A percentile compares a stretch with the other conserved stretches of the same genome.
Evolutionary conservation across 2,113 vertebrate genomes (phyloP).

Genomic region (Antechinus flavipes): DNA sequence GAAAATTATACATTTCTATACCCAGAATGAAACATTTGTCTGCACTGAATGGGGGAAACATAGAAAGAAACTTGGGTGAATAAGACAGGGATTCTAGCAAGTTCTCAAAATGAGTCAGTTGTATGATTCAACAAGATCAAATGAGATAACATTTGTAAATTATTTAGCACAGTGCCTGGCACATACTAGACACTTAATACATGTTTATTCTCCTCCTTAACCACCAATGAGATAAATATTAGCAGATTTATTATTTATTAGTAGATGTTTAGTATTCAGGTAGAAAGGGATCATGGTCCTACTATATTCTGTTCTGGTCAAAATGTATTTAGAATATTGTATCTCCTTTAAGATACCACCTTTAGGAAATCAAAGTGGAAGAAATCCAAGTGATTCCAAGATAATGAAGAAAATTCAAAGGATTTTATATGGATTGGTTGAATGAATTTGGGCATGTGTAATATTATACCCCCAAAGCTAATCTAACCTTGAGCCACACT

Average conservation of each 20-base stretch:
- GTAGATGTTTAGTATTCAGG: not conserved
- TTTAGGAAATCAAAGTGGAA: not conserved
- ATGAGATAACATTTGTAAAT: no score
- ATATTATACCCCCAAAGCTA: not conserved
- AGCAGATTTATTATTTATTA: not conserved
- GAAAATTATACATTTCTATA: not conserved
- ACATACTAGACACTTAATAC: not conserved
- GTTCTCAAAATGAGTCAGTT: not conserved
- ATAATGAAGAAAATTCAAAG: no score
- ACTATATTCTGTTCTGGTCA: not conserved
- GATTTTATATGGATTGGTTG: no score
- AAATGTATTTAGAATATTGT: not conserved
- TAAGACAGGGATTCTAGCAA: not conserved
- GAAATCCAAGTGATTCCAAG: not conserved
- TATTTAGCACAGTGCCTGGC: no score
- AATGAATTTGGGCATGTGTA: not conserved
- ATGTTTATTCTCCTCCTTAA: not conserved
- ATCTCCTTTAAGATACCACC: not conserved
- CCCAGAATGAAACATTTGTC: not conserved
- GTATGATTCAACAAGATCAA: not conserved
- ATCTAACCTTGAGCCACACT: not conserved
- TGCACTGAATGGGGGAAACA: not conserved
- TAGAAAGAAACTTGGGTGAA: not conserved
- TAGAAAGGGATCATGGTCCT: not conserved
- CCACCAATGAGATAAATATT: not conserved